These are phyloP conservation scores for Mastomys coucha DNA, from an alignment of 2,113 vertebrate genomes.

Conservation along the genomic window DNA sequence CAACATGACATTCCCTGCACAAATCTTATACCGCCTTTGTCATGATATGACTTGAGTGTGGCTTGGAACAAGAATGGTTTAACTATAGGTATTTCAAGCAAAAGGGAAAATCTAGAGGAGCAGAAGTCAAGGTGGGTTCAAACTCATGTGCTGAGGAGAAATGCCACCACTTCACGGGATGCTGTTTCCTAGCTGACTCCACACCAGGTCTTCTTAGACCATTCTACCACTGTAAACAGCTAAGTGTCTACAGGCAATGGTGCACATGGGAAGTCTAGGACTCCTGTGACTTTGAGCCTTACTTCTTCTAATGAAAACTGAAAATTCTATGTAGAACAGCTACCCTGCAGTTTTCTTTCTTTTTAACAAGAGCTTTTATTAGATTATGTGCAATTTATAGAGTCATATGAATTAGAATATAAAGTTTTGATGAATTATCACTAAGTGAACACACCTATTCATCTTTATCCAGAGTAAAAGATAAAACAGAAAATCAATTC, in stretches of 20 bases:
- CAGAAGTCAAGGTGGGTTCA: not conserved
- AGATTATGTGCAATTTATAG: not conserved
- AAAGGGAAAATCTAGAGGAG: constrained; percentile 20
- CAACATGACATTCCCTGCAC: not conserved
- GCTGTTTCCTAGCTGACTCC: not conserved
- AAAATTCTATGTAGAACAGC: not conserved
- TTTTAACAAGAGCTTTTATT: not conserved
- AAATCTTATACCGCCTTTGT: not conserved
- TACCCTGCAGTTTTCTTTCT: not conserved
- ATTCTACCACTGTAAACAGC: not conserved
- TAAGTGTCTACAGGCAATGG: not conserved
- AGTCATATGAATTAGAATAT: not conserved
- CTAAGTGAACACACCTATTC: not conserved
- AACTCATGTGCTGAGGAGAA: not conserved
- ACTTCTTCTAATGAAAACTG: constrained; percentile 3
- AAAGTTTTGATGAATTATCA: not conserved
- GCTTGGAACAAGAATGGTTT: not conserved
- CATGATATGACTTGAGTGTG: not conserved
- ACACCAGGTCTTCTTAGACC: not conserved
- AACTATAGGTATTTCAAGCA: not conserved
- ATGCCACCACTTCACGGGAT: not conserved
- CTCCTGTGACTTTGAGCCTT: not conserved
- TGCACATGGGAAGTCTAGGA: not conserved
- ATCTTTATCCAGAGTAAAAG: not conserved
- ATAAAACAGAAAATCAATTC: not conserved